Conservation (phyloP, 2,888 invertebrate genomes). For the Agrochola lychnidis region DNA sequence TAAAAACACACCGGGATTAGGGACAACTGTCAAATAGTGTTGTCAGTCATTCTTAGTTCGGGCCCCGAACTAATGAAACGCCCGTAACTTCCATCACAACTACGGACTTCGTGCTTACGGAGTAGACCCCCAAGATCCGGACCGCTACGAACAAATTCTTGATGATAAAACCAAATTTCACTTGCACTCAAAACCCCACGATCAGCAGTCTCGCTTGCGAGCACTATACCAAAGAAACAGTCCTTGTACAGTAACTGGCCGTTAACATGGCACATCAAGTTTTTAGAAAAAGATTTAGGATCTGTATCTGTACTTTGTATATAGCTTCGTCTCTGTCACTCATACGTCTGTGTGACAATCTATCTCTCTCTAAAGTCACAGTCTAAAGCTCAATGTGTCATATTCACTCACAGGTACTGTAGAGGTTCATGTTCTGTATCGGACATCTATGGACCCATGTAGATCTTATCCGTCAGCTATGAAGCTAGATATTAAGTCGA, state of each 20-base stretch:
- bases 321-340: not conserved
- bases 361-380: not conserved
- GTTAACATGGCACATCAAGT: not conserved
- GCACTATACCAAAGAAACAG: not conserved
- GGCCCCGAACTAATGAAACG: not conserved
- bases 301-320: not conserved
- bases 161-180: not conserved
- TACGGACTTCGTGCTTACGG: not conserved
- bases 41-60: not conserved
- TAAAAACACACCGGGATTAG: not conserved
- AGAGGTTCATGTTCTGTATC: constrained; percentile 16
- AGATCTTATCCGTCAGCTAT: constrained; percentile 31
- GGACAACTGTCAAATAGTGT: not conserved
- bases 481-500: constrained; percentile 13
- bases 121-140: too few relatives aligned
- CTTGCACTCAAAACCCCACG: not conserved
- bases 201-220: not conserved
- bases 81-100: not conserved
- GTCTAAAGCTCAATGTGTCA: not conserved
- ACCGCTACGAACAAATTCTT: too few relatives aligned
- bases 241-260: not conserved
- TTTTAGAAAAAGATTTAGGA: not conserved
- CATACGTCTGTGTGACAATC: not conserved
- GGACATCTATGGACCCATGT: constrained; percentile 16
- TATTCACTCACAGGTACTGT: not conserved